These are phyloP conservation scores for Xiphias gladius DNA, from an alignment of 2,113 vertebrate genomes.

Conservation along the genomic window DNA sequence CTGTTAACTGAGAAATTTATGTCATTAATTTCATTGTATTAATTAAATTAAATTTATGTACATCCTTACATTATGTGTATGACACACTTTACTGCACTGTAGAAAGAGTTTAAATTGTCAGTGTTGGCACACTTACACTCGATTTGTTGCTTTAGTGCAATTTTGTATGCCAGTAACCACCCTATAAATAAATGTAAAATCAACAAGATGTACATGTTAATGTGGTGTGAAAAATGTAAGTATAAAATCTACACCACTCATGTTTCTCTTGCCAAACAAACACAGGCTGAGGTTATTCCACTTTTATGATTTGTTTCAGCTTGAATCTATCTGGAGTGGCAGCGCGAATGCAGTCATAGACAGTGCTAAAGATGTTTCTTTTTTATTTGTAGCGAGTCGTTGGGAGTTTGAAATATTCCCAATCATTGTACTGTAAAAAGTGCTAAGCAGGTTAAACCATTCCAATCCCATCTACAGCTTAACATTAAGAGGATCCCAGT, in stretches of 20 bases:
- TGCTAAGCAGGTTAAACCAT: slow-evolving; percentile 64
- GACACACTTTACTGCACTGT: neutral
- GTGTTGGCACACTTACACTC: neutral
- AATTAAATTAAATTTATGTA: slow-evolving; percentile 4
- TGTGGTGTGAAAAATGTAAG: neutral
- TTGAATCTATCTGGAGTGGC: neutral
- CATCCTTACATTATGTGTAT: neutral
- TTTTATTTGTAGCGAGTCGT: neutral
- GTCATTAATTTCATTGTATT: neutral
- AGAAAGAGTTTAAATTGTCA: neutral
- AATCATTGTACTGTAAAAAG: slow-evolving; percentile 29
- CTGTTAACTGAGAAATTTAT: neutral
- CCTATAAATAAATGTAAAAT: neutral
- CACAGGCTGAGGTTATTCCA: neutral
- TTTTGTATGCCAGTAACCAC: neutral
- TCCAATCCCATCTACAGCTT: slow-evolving; percentile 72
- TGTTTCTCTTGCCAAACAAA: neutral
- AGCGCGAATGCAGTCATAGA: neutral
- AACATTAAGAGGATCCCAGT: slow-evolving; percentile 68
- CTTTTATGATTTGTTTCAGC: neutral
- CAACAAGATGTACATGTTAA: neutral
- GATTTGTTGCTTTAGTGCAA: neutral
- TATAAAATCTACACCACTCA: neutral
- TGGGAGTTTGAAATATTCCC: slow-evolving; percentile 16
- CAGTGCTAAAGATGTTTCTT: neutral